A percentile compares a stretch with the other conserved stretches of the same genome.
phyloP scores from a whole-genome alignment of 92 coral and sea anemone species.

The Plumapathes pennacea region DNA sequence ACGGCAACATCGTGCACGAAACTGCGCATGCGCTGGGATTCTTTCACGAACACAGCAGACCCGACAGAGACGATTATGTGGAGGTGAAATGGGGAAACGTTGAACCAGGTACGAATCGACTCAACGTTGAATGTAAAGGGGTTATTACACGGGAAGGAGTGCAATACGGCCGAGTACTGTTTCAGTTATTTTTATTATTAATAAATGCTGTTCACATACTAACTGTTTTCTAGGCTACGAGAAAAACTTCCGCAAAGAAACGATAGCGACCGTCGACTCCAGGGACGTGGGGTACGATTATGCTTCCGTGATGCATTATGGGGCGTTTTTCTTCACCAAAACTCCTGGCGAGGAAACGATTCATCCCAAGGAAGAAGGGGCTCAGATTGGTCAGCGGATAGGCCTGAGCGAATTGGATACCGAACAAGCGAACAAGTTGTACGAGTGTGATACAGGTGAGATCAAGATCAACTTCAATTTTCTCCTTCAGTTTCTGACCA shows the following conservation, averaged over 20 bases:
- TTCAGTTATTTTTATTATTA: no score
- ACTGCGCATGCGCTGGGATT: constrained; percentile 86
- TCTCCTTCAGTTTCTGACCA: neutral
- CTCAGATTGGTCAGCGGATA: constrained; percentile 73
- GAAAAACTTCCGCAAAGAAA: constrained; percentile 71
- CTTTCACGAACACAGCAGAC: constrained; percentile 97
- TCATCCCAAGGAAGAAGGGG: constrained; percentile 26
- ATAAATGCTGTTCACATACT: no score
- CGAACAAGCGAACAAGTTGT: constrained; percentile 66
- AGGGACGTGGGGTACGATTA: constrained; percentile 73
- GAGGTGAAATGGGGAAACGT: constrained; percentile 61
- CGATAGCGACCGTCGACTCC: constrained; percentile 55
- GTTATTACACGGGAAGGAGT: no score
- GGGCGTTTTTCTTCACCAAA: constrained; percentile 71
- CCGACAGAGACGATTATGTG: constrained; percentile 83
- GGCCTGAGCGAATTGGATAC: constrained; percentile 70
- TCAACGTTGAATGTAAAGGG: neutral
- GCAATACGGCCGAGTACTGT: no score
- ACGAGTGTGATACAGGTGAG: constrained; percentile 65
- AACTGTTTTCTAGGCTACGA: constrained; percentile 65
- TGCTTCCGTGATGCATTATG: constrained; percentile 92
- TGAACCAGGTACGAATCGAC: constrained; percentile 54
- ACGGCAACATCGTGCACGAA: constrained; percentile 97
- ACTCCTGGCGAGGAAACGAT: constrained; percentile 36
- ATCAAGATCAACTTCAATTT: neutral